A percentile compares a stretch with the other conserved stretches of the same genome.
Evolutionary conservation across 2,888 invertebrate genomes (phyloP).

Genomic region (Dryocosmus kuriphilus): DNA sequence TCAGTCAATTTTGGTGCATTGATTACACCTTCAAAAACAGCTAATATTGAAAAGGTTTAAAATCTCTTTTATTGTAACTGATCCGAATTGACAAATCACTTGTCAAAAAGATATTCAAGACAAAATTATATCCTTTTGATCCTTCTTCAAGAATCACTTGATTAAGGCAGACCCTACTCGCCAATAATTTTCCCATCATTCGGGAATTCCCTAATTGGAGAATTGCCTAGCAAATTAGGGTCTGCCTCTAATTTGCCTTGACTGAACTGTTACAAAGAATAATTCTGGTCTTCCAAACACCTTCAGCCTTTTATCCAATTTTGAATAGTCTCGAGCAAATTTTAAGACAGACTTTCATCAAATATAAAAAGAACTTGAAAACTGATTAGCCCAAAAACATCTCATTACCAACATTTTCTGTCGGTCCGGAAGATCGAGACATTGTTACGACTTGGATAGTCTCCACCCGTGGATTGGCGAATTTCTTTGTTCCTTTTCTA

Average conservation of each 20-base stretch:
- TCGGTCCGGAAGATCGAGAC: too few species aligned
- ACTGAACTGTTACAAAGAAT: background rate
- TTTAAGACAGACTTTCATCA: too few species aligned
- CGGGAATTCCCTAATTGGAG: background rate
- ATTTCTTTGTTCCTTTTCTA: conserved; percentile 25
- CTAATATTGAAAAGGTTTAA: background rate
- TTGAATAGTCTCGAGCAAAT: too few species aligned
- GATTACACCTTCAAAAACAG: background rate
- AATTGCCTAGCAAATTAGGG: background rate
- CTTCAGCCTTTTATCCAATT: too few species aligned
- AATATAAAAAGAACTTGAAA: too few species aligned
- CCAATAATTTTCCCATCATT: background rate
- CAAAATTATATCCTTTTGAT: background rate
- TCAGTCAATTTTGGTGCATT: background rate
- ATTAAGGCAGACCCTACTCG: background rate
- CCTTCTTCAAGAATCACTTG: background rate
- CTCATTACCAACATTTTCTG: too few species aligned
- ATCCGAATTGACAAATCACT: too few species aligned
- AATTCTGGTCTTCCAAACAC: too few species aligned
- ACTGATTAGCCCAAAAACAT: too few species aligned
- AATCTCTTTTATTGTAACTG: too few species aligned
- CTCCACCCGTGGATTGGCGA: background rate
- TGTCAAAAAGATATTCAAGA: too few species aligned
- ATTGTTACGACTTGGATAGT: background rate
- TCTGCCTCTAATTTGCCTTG: background rate